Evolutionary conservation across 2,113 vertebrate species (phyloP).

Genomic region (Pogonocichla stellata): DNA sequence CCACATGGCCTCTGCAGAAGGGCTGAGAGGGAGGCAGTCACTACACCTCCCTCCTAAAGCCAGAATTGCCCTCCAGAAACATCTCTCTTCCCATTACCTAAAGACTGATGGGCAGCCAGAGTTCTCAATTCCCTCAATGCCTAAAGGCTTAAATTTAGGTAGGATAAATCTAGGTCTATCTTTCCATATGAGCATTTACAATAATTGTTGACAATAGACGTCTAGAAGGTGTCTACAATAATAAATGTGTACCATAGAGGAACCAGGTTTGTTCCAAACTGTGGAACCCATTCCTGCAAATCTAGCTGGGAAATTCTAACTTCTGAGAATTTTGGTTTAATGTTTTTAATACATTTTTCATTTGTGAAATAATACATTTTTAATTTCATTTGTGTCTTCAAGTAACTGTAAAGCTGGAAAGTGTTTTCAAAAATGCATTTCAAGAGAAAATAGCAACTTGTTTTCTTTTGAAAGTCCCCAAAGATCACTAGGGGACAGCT

Average conservation of each 20-base stretch:
- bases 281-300: neutral
- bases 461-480: constrained; percentile 3
- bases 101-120: neutral
- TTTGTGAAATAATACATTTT: neutral
- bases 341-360: neutral
- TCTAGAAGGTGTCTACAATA: neutral
- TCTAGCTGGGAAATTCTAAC: neutral
- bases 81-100: neutral
- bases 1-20: neutral
- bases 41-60: accelerated
- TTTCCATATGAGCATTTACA: neutral
- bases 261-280: neutral
- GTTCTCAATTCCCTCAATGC: neutral
- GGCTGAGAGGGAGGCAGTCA: neutral
- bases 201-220: neutral
- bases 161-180: neutral
- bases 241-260: neutral
- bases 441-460: neutral
- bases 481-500: neutral
- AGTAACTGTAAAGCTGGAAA: neutral
- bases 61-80: neutral
- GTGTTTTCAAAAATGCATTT: neutral
- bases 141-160: neutral
- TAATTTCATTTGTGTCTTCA: neutral
- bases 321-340: neutral